Evolutionary conservation across 2,797 vertebrate species (phyloP), one percentile per base, ranked within the genome.

Genomic region (Spinus pinus): DNA sequence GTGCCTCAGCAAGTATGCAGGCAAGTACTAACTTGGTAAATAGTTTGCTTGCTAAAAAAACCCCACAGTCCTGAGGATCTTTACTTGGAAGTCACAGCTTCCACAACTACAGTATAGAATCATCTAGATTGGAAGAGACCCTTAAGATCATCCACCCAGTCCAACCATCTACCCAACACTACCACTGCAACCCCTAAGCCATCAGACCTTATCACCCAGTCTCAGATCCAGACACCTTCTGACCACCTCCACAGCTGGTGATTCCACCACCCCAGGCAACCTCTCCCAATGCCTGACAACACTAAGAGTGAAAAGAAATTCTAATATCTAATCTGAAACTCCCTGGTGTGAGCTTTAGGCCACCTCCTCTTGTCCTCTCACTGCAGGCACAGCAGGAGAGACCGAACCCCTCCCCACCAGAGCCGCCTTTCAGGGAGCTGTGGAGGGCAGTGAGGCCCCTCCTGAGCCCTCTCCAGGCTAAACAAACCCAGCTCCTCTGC

Each of bases 321-420:
- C 24, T 28, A 0, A 1, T 30, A 53, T 30, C 5, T 30, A 17
- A 28, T 14, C 23, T 18, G 13, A 30, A 33, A n/a, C 15, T 11
- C 4, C 12, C 15, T 3, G 13, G 3, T 20, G 19, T 28, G 11
- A 42, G 42, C 35, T 50, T 66, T 23, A 35, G 37, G 44, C 35
- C 44, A n/a, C 35, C n/a, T 57, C 17, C 60, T 71, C 56, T 56
- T 5, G 27, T 24, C 41, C 33, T 53, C 33, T 16, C 78, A 8
- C 37, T 30, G 46, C 31, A 69, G 54, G 53, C 30, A 15, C 56
- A 53, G 66, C 47, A 62, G n/a, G n/a, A 53, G 27, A 37, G 33
- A 23, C 24, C 0, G 0, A 72, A 16, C 6, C 28, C 23, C 49
- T 54, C 57, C 19, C 14, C 10, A 19, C 6, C 7, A 1, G 30